phyloP scores from a whole-genome alignment of 2,888 invertebrate genomes.

The Pristionchus maxplancki region DNA sequence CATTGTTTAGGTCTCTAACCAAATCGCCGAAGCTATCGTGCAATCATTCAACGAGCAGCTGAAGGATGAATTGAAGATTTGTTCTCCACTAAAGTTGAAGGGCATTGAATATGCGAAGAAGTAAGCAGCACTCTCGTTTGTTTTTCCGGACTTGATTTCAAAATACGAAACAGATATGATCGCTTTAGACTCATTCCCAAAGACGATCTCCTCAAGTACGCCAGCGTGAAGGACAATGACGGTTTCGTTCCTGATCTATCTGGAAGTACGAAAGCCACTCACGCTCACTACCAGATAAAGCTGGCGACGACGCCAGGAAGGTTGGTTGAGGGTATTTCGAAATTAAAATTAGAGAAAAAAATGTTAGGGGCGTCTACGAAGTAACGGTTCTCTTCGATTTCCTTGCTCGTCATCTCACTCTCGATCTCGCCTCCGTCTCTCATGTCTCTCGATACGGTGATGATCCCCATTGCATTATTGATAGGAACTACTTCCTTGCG shows the following conservation, averaged over 20 bases:
- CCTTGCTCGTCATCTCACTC: slow-evolving; percentile 81
- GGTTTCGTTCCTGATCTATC: slow-evolving; percentile 52
- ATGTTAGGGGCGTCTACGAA: slow-evolving; percentile 33
- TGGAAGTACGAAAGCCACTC: neutral
- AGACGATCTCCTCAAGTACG: neutral
- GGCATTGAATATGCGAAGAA: slow-evolving; percentile 28
- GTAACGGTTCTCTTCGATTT: slow-evolving; percentile 41
- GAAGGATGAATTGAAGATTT: neutral
- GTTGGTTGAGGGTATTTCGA: neutral
- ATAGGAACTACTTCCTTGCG: slow-evolving; percentile 76
- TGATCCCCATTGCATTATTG: slow-evolving; percentile 88
- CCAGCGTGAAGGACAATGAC: slow-evolving; percentile 52
- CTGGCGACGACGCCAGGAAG: neutral
- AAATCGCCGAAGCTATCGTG: slow-evolving; percentile 5
- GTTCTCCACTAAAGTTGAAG: slow-evolving; percentile 17
- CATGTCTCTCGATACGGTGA: too few species aligned
- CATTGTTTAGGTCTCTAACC: neutral
- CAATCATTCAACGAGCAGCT: slow-evolving; percentile 8
- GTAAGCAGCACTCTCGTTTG: neutral
- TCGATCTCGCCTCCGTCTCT: slow-evolving; percentile 86
- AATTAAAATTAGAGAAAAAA: neutral
- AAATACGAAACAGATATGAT: neutral
- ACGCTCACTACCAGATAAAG: slow-evolving; percentile 28
- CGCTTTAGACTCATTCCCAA: slow-evolving; percentile 3
- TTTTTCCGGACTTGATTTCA: neutral